Evolutionary conservation across 2,888 invertebrate genomes (phyloP).

Genomic region (Drosophila sordidapex): DNA sequence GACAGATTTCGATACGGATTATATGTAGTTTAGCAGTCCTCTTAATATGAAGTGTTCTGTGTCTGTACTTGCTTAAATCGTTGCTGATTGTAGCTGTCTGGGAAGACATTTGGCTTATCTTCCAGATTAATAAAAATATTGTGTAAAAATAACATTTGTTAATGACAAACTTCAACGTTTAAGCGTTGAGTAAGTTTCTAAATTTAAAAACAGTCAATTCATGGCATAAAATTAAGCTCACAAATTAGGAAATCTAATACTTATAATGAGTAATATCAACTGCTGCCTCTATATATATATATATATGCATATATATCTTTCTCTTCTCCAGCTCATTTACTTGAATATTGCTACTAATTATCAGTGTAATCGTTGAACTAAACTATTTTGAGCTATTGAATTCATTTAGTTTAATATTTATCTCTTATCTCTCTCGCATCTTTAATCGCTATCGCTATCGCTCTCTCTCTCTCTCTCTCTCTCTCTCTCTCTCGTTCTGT

Average conservation of each 20-base stretch:
- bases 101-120: background rate
- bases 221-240: background rate
- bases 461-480: background rate
- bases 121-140: background rate
- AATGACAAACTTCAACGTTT: background rate
- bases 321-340: background rate
- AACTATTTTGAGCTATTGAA: background rate
- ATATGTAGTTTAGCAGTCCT: background rate
- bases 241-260: background rate
- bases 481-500: background rate
- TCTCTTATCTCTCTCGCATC: background rate
- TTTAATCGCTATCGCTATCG: background rate
- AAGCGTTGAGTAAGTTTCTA: background rate
- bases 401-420: background rate
- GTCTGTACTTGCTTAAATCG: background rate
- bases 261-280: background rate
- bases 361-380: background rate
- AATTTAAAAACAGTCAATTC: background rate
- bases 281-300: background rate
- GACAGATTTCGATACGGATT: background rate
- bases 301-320: background rate
- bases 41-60: background rate
- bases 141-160: background rate
- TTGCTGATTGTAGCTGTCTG: background rate
- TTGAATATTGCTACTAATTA: background rate